These are phyloP conservation scores for Otis tarda DNA, from an alignment of 2,113 vertebrate genomes.

Conservation along the genomic window DNA sequence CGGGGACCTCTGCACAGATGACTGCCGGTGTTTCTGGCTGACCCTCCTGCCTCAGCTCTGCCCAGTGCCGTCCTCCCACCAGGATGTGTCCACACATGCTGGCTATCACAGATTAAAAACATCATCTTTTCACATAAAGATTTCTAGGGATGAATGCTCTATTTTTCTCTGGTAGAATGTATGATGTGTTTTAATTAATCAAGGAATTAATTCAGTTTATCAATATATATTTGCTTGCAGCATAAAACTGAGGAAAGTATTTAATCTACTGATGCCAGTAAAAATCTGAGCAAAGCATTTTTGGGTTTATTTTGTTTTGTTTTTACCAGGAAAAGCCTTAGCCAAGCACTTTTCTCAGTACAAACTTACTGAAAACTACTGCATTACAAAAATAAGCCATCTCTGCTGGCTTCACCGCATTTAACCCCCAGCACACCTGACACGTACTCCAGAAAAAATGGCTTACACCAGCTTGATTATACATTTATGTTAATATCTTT, in stretches of 20 bases:
- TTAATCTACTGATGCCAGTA: constrained; percentile 26
- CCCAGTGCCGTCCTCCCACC: background rate
- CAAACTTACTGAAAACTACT: constrained; percentile 16
- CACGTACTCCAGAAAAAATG: background rate
- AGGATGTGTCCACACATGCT: background rate
- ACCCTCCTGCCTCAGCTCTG: background rate
- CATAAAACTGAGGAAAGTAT: background rate
- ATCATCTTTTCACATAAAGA: background rate
- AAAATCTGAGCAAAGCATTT: constrained; percentile 60
- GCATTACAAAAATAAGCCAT: constrained; percentile 25
- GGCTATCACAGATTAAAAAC: background rate
- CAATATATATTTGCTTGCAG: background rate
- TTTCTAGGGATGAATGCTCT: background rate
- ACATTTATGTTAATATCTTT: background rate
- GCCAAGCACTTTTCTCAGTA: constrained; percentile 48
- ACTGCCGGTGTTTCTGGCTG: background rate
- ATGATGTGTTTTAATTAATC: background rate
- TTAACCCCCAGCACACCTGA: background rate
- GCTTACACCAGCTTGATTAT: background rate
- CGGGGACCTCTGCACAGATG: accelerated
- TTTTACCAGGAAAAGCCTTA: constrained; percentile 43
- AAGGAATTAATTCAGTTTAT: background rate
- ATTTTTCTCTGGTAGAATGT: background rate
- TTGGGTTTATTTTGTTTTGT: background rate
- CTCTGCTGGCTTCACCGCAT: background rate